Base-by-base conservation (phyloP, 37 sponge, comb jelly and placozoan species). In the Eunapius fragilis region DNA sequence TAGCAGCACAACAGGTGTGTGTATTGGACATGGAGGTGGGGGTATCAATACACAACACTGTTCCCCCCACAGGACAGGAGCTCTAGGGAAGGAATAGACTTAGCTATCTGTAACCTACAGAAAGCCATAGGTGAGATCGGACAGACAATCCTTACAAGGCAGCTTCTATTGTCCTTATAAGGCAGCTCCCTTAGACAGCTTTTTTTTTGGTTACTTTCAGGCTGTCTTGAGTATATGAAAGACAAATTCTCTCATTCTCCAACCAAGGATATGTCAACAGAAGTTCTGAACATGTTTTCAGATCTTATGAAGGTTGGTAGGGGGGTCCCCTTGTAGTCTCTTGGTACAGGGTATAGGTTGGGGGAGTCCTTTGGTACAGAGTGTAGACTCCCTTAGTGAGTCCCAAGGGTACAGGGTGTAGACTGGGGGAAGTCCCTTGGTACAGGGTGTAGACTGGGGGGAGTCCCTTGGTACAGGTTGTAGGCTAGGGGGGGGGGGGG, bases 201-300 rank as follows among this genome's bases (percentile, higher is more conserved):
- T 3, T 27, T 3, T 24, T 68, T 68, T 28, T 7, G 6, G 12
- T 67, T 85, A 31, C 4, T 23, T 73, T 38, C 45, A 90, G 91
- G 91, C 10, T n/a, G 69, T 3, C 78, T 92, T 78, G 88, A 92
- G 69, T 92, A 92, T 72, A 84, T 87, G 76, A 92, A 80, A 70
- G 74, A 80, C 23, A 84, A 87, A 41, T 92, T 92, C 31, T 80
- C 84, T n/a, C 74, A 87, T 37, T 84, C 92, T 0, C 92, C 92
- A n/a, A 85, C 88, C 34, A 67, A 85, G 76, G 92, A 92, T 72
- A 87, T 87, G 88, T 79, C 84, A 25, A 31, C 26, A 9, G 88
- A 92, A 36, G 30, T 87, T 0, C 77, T 92, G 24, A 45, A 80
- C 41, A 36, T 92, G 23, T 67, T 87, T 82, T 68, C 71, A 70